phyloP scores from a whole-genome alignment of 2,888 invertebrate genomes.

The Glaucopsyche alexis region DNA sequence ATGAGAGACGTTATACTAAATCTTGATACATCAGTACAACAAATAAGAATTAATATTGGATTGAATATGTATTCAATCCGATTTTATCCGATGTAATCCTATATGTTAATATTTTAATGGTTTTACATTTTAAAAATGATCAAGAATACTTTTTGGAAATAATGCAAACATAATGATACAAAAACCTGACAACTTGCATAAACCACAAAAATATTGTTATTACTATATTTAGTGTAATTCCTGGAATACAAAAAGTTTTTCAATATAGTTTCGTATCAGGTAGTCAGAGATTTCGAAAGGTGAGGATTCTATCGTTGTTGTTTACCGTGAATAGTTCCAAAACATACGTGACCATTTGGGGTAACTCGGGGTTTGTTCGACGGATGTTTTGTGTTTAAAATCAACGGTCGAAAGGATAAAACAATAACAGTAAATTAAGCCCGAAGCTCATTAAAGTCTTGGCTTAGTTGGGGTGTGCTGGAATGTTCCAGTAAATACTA shows the following conservation, averaged over 20 bases:
- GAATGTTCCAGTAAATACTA: constrained; percentile 45
- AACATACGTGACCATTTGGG: constrained; percentile 47
- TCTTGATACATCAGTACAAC: too few species aligned
- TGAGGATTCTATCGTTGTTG: constrained; percentile 3
- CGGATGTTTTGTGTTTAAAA: constrained; percentile 55
- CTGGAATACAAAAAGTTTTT: neutral
- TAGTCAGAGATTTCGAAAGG: neutral
- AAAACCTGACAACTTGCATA: neutral
- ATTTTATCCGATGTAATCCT: neutral
- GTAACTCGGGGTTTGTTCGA: constrained; percentile 53
- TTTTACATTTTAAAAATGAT: too few species aligned
- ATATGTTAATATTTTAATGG: neutral
- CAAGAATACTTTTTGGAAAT: neutral
- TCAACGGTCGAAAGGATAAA: constrained; percentile 60
- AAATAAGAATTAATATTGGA: too few species aligned
- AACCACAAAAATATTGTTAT: neutral
- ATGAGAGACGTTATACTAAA: neutral
- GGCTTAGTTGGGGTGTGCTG: constrained; percentile 44
- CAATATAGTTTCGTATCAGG: constrained; percentile 1
- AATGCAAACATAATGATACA: neutral
- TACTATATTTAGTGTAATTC: neutral
- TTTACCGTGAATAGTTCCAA: neutral
- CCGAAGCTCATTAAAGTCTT: constrained; percentile 72
- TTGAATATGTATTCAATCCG: too few species aligned
- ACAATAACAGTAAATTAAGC: constrained; percentile 75